Evolutionary conservation across 2,113 vertebrate species (phyloP), one percentile per base, ranked within the genome.

Genomic region (Platycercus adscitus): DNA sequence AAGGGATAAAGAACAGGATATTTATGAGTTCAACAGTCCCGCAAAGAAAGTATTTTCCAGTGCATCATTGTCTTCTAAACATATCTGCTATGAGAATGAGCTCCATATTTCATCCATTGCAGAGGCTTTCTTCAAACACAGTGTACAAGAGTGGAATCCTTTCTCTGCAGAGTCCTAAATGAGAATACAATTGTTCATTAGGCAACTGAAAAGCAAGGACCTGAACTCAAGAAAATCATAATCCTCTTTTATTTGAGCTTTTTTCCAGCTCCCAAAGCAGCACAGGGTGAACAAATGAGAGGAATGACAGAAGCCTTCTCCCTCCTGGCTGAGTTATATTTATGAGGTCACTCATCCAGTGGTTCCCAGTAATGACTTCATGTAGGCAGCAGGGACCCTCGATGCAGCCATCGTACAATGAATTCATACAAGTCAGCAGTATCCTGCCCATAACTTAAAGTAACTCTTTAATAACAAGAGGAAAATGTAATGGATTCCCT

Each of bases 311-410:
- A 68, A 82, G 24, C 47, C 33, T 76, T 64, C 75, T 70, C 4
- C 5, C 19, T 93, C 49, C 53, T 65, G 82, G 66, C 64, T 63
- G 80, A 73, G 46, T 94, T 47, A 52, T 60, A 87, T 75, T 82
- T 23, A 65, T 77, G 80, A 94, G 79, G 63, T 91, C 79, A 76
- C 19, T 80, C 41, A 15, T 82, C 35, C 75, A 82, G 47, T 35
- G 41, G 61, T 41, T 93, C 94, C 85, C 88, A 93, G 44, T 3
- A 90, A 82, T 86, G 79, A 91, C 78, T 89, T 91, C 85, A 91
- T 26, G 23, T 20, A 52, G 85, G 72, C 58, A 91, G 58, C 58
- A 64, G 82, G 63, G 35, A 89, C 44, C 82, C 25, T 72, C 26
- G 7, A 3, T 2, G 41, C 66, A 97, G 49, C 41, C 53, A 76